Percentiles rank a stretch among this genome's conserved stretches.
phyloP scores from a whole-genome alignment of 2,797 vertebrate genomes.

The Phalloptychus januarius region DNA sequence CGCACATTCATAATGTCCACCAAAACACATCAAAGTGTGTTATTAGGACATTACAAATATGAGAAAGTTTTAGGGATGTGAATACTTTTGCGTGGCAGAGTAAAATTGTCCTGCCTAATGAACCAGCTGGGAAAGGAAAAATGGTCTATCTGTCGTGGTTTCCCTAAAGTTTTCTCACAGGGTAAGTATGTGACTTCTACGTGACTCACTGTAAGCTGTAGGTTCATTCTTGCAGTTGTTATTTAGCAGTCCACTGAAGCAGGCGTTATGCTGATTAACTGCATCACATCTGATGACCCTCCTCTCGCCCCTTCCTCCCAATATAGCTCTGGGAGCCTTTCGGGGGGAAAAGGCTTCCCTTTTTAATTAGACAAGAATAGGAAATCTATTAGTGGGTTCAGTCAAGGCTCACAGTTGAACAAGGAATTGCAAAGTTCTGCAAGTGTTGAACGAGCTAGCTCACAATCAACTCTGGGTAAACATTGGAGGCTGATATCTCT shows the following conservation, averaged over 20 bases:
- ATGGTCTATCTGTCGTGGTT: conserved; percentile 18
- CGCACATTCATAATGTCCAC: not conserved
- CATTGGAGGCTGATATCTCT: conserved; percentile 4
- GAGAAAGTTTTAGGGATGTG: not conserved
- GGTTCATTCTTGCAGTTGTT: conserved; percentile 54
- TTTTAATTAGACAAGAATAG: conserved; percentile 73
- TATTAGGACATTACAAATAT: not conserved
- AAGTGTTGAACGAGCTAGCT: conserved; percentile 38
- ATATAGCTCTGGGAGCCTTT: conserved; percentile 62
- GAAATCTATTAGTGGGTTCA: conserved; percentile 71
- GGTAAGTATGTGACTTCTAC: conserved; percentile 3
- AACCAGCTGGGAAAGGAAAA: conserved; percentile 28
- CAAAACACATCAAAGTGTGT: not conserved
- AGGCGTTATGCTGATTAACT: conserved; percentile 75
- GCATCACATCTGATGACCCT: conserved; percentile 71
- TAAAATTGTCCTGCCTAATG: conserved; percentile 43
- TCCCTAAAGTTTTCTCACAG: not conserved
- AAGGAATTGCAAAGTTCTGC: conserved; percentile 44
- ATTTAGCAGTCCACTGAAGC: conserved; percentile 63
- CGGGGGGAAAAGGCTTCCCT: conserved; percentile 49
- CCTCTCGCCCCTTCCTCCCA: conserved; percentile 55
- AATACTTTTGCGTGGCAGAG: not conserved
- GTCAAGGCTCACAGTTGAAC: conserved; percentile 44
- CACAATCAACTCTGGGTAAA: conserved; percentile 30
- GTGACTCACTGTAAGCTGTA: conserved; percentile 39